Evolutionary conservation across 1,140 invertebrate species (phyloP), one percentile per base, ranked within the genome.

Genomic region (Drosophila quadrilineata): DNA sequence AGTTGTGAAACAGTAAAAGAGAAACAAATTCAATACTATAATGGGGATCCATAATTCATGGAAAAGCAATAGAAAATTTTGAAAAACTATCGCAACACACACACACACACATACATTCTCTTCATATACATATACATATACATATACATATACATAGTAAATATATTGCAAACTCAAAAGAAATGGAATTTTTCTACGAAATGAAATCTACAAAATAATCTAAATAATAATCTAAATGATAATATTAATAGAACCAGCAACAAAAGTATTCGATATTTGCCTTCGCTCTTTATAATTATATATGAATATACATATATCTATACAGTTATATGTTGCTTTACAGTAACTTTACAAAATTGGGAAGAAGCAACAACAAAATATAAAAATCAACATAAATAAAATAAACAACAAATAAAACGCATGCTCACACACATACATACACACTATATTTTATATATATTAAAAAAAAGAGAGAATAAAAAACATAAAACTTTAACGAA

Each of bases 231-330:
- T 21, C 33, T 16, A 16, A 46, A 31, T 33, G 26, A 79, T 45
- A 71, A 43, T 68, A 58, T 43, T 40, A 63, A 79, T 35, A 71
- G 70, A 54, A 72, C 72, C 48, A 69, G 74, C 59, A 86, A 86
- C 80, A 80, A 85, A 85, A 85, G 80, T 86, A 85, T 86, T 85
- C 80, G 71, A 85, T 73, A 87, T 85, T 85, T 86, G 80, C 80
- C 80, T 85, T 85, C 63, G 72, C 72, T 82, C 73, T 84, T 85
- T 79, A 77, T 77, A 80, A 75, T 71, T 50, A 63, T 73, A 65
- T 57, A 75, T 69, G 50, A 60, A 60, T 58, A 52, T 52, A 52
- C 17, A 59, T 38, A 45, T 40, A n/a, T n/a, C n/a, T n/a, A n/a
- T n/a, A n/a, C n/a, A n/a, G n/a, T n/a, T n/a, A n/a, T n/a, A n/a